A percentile compares a stretch with the other conserved stretches of the same genome.
These are phyloP conservation scores for Brachionus sp. DNA, from an alignment of 1,140 invertebrate genomes.

Conservation along the genomic window DNA sequence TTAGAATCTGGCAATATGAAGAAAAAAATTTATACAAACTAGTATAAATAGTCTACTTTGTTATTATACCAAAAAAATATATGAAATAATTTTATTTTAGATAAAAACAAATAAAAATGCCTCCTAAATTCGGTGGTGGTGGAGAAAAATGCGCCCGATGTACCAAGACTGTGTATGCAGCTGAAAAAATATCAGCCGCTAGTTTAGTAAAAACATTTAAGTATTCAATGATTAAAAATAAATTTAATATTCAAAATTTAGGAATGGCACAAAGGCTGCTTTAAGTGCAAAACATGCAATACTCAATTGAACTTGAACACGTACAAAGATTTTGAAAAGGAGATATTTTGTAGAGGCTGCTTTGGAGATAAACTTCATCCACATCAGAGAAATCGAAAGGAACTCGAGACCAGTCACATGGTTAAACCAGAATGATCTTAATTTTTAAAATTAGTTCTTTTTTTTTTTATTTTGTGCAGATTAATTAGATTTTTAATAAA, in stretches of 20 bases:
- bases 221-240: background rate
- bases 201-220: background rate
- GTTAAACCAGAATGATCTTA: background rate
- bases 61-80: background rate
- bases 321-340: conserved; percentile 44
- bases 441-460: background rate
- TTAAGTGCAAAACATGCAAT: conserved; percentile 46
- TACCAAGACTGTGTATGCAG: conserved; percentile 95
- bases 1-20: too few relatives aligned
- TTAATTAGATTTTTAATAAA: background rate
- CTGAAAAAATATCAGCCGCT: conserved; percentile 72
- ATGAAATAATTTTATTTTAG: background rate
- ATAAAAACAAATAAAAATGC: conserved; percentile 5
- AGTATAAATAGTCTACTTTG: too few relatives aligned
- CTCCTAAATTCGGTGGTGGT: conserved; percentile 46
- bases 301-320: conserved; percentile 32
- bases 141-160: conserved; percentile 79
- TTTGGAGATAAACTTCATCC: conserved; percentile 44
- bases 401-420: conserved; percentile 1
- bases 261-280: conserved; percentile 45
- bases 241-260: background rate
- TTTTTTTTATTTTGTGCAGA: background rate
- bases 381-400: conserved; percentile 43
- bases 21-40: background rate
- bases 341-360: conserved; percentile 39